phyloP scores from a whole-genome alignment of 2,113 vertebrate genomes.

The Dascyllus trimaculatus region DNA sequence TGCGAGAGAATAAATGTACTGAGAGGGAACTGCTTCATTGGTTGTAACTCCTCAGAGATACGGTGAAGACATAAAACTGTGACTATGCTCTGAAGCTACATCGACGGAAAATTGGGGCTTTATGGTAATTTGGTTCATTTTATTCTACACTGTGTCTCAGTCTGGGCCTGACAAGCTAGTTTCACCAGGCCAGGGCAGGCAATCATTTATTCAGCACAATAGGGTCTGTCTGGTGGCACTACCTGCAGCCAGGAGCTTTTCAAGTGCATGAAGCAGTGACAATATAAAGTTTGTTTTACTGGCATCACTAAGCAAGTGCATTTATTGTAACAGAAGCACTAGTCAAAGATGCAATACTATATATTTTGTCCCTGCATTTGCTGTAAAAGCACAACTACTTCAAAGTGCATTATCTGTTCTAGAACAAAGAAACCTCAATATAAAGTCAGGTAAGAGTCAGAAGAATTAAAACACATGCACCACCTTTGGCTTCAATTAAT shows the following conservation, averaged over 20 bases:
- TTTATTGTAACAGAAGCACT: not conserved
- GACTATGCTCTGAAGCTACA: conserved; percentile 31
- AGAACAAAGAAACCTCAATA: not conserved
- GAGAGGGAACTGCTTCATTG: conserved; percentile 45
- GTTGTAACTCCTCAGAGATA: conserved; percentile 40
- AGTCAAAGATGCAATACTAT: not conserved
- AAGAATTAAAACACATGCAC: not conserved
- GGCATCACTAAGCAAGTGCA: conserved; percentile 14
- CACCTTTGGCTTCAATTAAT: conserved; percentile 14
- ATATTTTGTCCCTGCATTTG: conserved; percentile 4
- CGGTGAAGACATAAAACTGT: conserved; percentile 43
- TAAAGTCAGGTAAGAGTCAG: not conserved
- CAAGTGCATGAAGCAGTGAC: conserved; percentile 9
- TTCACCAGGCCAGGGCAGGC: conserved; percentile 13
- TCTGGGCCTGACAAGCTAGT: conserved; percentile 41
- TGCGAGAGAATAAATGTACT: conserved; percentile 49
- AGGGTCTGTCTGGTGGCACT: conserved; percentile 37
- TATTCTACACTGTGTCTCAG: conserved; percentile 50
- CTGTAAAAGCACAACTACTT: not conserved
- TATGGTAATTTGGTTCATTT: conserved; percentile 67
- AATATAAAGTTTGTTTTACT: conserved; percentile 10
- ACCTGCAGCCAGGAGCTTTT: conserved; percentile 46
- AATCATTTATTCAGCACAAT: conserved; percentile 55
- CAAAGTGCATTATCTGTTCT: not conserved
- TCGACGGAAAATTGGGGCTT: conserved; percentile 59